phyloP scores from a whole-genome alignment of 2,797 vertebrate species.

The Enteromius unitaeniatus region DNA sequence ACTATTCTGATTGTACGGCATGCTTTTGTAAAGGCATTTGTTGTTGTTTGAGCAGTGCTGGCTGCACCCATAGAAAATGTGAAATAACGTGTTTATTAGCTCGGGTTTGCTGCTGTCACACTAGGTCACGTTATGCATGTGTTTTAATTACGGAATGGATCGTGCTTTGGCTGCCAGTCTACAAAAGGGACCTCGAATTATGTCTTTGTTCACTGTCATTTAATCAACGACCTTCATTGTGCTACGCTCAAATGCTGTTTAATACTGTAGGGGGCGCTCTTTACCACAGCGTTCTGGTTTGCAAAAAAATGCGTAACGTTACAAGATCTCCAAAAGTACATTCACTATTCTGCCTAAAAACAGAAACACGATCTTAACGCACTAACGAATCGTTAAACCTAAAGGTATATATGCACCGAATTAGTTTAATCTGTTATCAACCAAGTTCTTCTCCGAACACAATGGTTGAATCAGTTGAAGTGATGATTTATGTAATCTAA shows the following conservation, averaged over 20 bases:
- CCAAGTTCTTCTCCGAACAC: neutral
- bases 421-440: neutral
- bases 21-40: slow-evolving; percentile 65
- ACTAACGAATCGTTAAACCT: neutral
- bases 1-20: slow-evolving; percentile 62
- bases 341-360: neutral
- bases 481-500: slow-evolving; percentile 26
- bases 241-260: neutral
- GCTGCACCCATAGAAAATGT: slow-evolving; percentile 30
- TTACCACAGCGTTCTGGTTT: neutral
- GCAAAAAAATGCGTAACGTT: neutral
- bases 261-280: slow-evolving; percentile 3
- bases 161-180: slow-evolving; percentile 25
- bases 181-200: slow-evolving; percentile 27
- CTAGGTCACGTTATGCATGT: slow-evolving; percentile 5
- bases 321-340: neutral
- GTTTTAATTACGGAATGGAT: slow-evolving; percentile 22
- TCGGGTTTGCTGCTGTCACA: neutral
- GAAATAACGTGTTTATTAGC: slow-evolving; percentile 26
- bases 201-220: slow-evolving; percentile 9
- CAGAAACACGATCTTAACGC: neutral
- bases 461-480: neutral
- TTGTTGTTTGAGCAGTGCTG: slow-evolving; percentile 62
- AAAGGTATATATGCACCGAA: neutral
- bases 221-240: neutral